phyloP scores from a whole-genome alignment of 2,797 vertebrate genomes.

The Lacerta agilis region DNA sequence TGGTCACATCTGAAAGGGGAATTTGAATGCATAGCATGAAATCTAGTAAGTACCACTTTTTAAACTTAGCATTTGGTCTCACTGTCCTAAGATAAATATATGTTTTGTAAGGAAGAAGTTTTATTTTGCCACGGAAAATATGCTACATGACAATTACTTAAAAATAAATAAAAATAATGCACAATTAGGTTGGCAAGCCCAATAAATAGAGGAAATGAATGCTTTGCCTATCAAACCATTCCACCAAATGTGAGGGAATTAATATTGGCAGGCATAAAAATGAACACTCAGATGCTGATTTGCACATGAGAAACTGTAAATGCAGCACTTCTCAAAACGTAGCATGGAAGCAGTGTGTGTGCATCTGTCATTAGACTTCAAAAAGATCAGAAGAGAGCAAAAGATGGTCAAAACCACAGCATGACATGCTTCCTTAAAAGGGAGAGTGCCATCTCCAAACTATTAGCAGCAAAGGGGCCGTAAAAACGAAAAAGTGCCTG shows the following conservation, averaged over 20 bases:
- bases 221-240: conserved; percentile 4
- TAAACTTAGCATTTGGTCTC: neutral
- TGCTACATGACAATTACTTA: neutral
- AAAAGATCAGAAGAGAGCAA: conserved; percentile 38
- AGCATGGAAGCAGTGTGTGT: neutral
- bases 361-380: conserved; percentile 13
- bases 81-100: conserved; percentile 3
- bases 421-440: conserved; percentile 6
- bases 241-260: conserved; percentile 28
- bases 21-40: neutral
- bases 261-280: conserved; percentile 16
- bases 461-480: conserved; percentile 13
- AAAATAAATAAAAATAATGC: conserved; percentile 29
- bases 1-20: neutral
- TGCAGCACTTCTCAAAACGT: conserved; percentile 21
- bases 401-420: conserved; percentile 24
- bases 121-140: conserved; percentile 22
- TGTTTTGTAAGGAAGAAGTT: neutral
- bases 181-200: conserved; percentile 16
- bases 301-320: conserved; percentile 14
- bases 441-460: conserved; percentile 12
- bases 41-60: neutral
- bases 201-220: conserved; percentile 41
- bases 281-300: conserved; percentile 19
- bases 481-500: conserved; percentile 1